phyloP scores from a whole-genome alignment of 2,113 vertebrate species.

The Tetrao urogallus region DNA sequence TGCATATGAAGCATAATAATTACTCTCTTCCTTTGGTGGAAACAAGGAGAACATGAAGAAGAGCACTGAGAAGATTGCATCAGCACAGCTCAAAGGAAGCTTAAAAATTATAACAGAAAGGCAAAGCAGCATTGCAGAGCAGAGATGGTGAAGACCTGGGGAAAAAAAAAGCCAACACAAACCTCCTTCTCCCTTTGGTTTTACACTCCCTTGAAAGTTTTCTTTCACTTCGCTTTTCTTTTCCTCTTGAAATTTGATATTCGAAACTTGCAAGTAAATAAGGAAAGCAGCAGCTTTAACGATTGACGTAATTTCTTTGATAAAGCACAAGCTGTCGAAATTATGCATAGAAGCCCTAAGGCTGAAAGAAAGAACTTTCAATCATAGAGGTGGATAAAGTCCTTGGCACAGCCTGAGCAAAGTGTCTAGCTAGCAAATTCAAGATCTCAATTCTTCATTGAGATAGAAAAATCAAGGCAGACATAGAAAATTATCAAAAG shows the following conservation, averaged over 20 bases:
- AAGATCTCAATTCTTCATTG: conserved; percentile 17
- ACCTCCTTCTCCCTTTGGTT: conserved; percentile 24
- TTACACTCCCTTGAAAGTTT: conserved; percentile 40
- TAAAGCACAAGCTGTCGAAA: conserved; percentile 70
- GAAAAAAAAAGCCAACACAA: not conserved
- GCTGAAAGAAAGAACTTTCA: conserved; percentile 58
- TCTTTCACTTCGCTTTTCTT: conserved; percentile 27
- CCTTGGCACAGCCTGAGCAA: conserved; percentile 46
- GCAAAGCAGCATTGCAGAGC: not conserved
- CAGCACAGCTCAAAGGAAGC: conserved; percentile 4
- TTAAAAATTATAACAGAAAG: not conserved
- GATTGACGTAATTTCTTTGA: conserved; percentile 68
- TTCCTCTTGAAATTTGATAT: conserved; percentile 54
- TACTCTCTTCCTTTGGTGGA: not conserved
- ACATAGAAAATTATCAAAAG: conserved; percentile 49
- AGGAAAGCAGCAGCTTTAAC: conserved; percentile 57
- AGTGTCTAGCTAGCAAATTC: conserved; percentile 41
- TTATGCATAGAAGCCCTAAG: conserved; percentile 51
- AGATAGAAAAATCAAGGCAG: conserved; percentile 45
- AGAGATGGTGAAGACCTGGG: not conserved
- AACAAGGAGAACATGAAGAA: not conserved
- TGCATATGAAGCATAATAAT: not conserved
- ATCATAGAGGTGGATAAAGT: conserved; percentile 65
- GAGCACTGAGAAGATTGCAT: not conserved
- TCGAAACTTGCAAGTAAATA: conserved; percentile 53